Base-by-base conservation (phyloP, 2,888 invertebrate species). In the Holacanthella duospinosa region DNA sequence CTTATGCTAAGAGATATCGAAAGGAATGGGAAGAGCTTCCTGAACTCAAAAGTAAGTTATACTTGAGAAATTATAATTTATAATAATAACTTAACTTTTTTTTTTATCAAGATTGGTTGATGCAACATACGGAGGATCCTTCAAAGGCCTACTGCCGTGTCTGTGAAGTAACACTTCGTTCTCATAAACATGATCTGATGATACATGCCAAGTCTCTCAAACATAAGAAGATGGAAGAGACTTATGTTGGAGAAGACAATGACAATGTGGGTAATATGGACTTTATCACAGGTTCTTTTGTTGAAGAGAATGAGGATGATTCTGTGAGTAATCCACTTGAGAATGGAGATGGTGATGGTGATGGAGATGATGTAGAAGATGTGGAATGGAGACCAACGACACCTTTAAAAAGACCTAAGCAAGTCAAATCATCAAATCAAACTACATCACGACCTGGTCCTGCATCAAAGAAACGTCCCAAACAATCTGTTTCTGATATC, bases 21-120 rank as follows among this genome's bases (percentile, higher is more conserved):
- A 60, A 62, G 19, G 70, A 68, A 54, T 70, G 70, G 70, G 68
- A 68, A 55, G 61, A 65, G 29, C 60, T 67, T 1, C 67, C 67
- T 29, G 68, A 68, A 56, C 48, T 70, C 29, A 66, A 67, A 67
- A 62, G 70, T 70, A 48, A 60, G 43, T 27, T 55, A 6, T 29
- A 29, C 4, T 25, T 24, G 2, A 3, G 28, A 28, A 57, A 29
- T 57, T 29, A 9, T 12, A 57, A 26, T 26, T 26, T 24, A 25
- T 29, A 29, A 21, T 16, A 36, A 36, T 19, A 43, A 48, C 27
- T 44, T 6, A 59, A 12, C 28, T 55, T 4, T 29, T 19, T 2
- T 44, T 29, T 63, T 29, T 53, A n/a, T n/a, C n/a, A n/a, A 70
- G 70, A 63, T 28, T 70, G 70, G 70, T 44, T 70, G 2, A 62